Base-by-base conservation (phyloP, 1,140 invertebrate species). In the Micrasema longulum region DNA sequence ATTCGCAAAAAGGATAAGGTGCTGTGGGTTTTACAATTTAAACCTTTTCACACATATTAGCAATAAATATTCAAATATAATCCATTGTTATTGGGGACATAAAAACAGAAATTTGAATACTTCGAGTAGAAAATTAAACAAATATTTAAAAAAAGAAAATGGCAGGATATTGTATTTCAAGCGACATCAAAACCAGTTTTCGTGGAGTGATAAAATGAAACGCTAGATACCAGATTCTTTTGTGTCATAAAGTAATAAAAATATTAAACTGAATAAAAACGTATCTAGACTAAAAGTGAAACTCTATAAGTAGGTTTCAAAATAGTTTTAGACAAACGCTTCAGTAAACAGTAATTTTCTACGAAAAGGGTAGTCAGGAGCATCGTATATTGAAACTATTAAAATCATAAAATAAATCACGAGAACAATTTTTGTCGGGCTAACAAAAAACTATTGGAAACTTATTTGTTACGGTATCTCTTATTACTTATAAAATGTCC, bases 401-500 rank as follows among this genome's bases (percentile, higher is more conserved):
- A 60, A 60, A 60, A 60, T 35, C 35, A 60, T 60, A 60, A 60
- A 60, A 60, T 41, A 7, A 36, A 14, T 60, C 55, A 36, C 41
- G 41, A 60, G 41, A 0, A 3, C 35, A 20, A 36, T 60, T 60
- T 60, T 60, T 38, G 31, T 60, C 55, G 55, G 18, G 41, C 55
- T 41, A 41, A 60, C 55, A 41, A 60, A 60, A 60, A 60, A 60
- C 36, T 60, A 60, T 60, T 14, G 18, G 36, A 23, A 60, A 60
- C 55, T 60, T 60, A 60, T 43, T 38, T 18, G 55, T 22, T 18
- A 60, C 55, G 36, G 41, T 60, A 23, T 38, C 55, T 41, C 55
- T 60, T 60, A 60, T 60, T 60, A 60, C 55, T 60, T 41, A 60
- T 35, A 23, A 60, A 60, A 60, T 60, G 36, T 60, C 36, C 35